A percentile compares a stretch with the other conserved stretches of the same genome.
Conservation (phyloP, 2,888 invertebrate genomes). For the Zelleria hepariella region DNA sequence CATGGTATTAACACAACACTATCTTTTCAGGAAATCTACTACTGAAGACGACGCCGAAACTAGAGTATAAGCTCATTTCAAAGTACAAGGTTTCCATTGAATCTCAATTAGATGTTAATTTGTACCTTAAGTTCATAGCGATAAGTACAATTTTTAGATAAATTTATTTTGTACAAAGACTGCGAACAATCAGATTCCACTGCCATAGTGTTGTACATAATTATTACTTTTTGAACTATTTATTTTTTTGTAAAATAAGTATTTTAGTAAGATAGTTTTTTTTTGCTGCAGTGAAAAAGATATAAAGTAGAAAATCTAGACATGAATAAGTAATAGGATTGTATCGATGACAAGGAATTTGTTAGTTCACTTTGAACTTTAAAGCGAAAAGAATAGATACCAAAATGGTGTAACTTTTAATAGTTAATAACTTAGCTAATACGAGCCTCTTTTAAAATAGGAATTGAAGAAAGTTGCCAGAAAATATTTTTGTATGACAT, state of each 20-base stretch:
- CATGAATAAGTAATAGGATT: too few species aligned
- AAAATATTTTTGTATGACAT: background rate
- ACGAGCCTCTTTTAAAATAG: background rate
- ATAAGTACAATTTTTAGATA: slow-evolving; percentile 22
- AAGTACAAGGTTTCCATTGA: slow-evolving; percentile 47
- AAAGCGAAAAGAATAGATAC: background rate
- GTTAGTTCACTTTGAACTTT: background rate
- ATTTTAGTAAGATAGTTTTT: slow-evolving; percentile 8
- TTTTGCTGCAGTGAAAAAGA: slow-evolving; percentile 1
- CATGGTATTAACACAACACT: background rate
- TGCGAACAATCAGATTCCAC: slow-evolving; percentile 56
- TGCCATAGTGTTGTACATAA: slow-evolving; percentile 46
- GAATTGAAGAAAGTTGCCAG: background rate
- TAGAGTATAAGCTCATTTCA: slow-evolving; percentile 41
- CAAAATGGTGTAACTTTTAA: background rate
- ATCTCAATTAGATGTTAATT: slow-evolving; percentile 61
- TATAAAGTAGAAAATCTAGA: background rate
- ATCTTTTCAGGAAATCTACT: slow-evolving; percentile 65
- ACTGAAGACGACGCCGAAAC: slow-evolving; percentile 70
- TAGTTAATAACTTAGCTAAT: background rate
- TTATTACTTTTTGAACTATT: background rate
- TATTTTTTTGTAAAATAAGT: background rate
- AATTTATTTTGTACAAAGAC: slow-evolving; percentile 50
- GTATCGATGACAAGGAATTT: too few species aligned
- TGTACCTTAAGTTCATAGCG: slow-evolving; percentile 15